Evolutionary conservation across 2,113 vertebrate species (phyloP).

Genomic region (Centropus bengalensis): DNA sequence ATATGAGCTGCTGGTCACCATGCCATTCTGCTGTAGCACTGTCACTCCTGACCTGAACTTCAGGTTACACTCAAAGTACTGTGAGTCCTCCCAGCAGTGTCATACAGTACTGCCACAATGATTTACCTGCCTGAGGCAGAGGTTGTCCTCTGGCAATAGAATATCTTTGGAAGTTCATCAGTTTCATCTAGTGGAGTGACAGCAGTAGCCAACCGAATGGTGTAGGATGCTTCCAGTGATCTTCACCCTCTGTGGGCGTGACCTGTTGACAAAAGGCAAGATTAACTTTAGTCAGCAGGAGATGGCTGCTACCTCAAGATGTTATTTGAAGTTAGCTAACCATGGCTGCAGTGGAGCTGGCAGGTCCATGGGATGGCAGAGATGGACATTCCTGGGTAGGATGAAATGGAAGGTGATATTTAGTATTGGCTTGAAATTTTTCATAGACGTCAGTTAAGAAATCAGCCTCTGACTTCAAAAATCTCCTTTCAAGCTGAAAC

Average conservation of each 20-base stretch:
- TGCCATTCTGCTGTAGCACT: background rate
- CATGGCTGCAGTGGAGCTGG: background rate
- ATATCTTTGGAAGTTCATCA: background rate
- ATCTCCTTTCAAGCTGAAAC: background rate
- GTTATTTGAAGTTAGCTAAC: background rate
- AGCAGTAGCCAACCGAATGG: accelerated
- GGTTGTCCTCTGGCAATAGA: background rate
- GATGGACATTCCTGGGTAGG: background rate
- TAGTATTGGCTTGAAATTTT: background rate
- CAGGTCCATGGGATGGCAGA: background rate
- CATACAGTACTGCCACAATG: background rate
- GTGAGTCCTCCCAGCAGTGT: background rate
- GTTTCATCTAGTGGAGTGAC: background rate
- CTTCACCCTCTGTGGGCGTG: background rate
- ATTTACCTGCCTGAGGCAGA: background rate
- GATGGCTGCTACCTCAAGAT: background rate
- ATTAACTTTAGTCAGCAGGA: background rate
- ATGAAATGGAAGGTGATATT: background rate
- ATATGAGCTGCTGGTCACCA: background rate
- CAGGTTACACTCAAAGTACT: background rate
- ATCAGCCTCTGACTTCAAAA: background rate
- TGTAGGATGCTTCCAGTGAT: background rate
- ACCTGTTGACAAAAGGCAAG: background rate
- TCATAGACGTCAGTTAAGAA: background rate
- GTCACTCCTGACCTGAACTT: background rate